A percentile compares a stretch with the other conserved stretches of the same genome.
phyloP scores from a whole-genome alignment of 1,140 invertebrate genomes.

The Uloborus diversus region DNA sequence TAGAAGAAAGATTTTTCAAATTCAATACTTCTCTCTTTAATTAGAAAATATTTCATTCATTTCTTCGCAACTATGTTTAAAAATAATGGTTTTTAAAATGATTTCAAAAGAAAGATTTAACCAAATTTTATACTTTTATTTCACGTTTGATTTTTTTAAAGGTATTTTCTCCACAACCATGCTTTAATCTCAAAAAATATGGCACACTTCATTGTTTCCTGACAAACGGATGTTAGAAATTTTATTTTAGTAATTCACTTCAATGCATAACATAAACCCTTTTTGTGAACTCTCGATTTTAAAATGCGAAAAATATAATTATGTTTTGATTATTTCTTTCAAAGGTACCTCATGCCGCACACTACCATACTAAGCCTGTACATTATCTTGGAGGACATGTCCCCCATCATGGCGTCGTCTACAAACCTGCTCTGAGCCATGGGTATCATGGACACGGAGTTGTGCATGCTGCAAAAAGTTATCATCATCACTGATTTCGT shows the following conservation, averaged over 20 bases:
- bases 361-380: conserved; percentile 6
- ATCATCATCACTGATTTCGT: conserved; percentile 10
- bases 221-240: neutral
- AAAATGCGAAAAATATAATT: neutral
- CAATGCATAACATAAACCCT: neutral
- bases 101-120: neutral
- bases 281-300: neutral
- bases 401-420: neutral
- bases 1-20: neutral
- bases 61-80: no score
- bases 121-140: neutral
- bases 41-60: no score
- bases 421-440: neutral
- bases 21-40: neutral
- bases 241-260: neutral
- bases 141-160: neutral
- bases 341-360: neutral
- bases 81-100: neutral
- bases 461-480: conserved; percentile 12
- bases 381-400: conserved; percentile 21
- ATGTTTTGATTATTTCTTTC: neutral
- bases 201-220: neutral
- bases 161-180: neutral
- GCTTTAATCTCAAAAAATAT: neutral
- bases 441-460: neutral